Percentiles rank a stretch among this genome's conserved stretches.
phyloP scores from a whole-genome alignment of 2,888 invertebrate genomes.

The Eupithecia abbreviata region DNA sequence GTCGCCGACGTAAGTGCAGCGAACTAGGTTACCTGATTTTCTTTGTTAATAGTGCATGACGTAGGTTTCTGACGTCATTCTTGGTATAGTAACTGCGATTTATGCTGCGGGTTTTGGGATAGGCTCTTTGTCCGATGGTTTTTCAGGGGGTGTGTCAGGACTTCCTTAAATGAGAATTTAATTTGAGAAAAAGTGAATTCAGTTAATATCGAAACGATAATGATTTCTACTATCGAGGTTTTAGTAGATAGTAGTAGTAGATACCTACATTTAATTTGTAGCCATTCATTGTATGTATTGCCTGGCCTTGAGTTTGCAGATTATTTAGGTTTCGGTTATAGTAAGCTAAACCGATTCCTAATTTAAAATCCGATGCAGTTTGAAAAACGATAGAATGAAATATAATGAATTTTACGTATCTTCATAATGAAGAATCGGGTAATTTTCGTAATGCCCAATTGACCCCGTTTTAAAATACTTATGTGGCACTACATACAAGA shows the following conservation, averaged over 20 bases:
- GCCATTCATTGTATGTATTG: background rate
- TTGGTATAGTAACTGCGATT: slow-evolving; percentile 21
- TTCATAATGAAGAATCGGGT: background rate
- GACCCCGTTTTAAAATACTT: background rate
- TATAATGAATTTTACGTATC: background rate
- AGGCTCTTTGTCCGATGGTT: background rate
- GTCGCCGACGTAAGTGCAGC: slow-evolving; percentile 76
- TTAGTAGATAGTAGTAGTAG: too few relatives aligned
- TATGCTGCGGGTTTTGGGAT: slow-evolving; percentile 22
- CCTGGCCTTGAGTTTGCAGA: background rate
- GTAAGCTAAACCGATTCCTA: background rate
- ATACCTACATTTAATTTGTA: background rate
- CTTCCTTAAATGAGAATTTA: background rate
- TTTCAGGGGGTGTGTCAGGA: background rate
- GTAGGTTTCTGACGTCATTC: slow-evolving; percentile 73
- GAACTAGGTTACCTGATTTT: slow-evolving; percentile 82
- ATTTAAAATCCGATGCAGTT: background rate
- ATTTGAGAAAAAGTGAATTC: background rate
- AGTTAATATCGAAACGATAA: background rate
- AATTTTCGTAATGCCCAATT: background rate
- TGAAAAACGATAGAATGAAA: background rate
- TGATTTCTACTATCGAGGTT: background rate
- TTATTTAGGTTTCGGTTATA: background rate
- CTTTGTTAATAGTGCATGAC: slow-evolving; percentile 77
- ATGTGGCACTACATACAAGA: background rate